Evolutionary conservation across 2,113 vertebrate genomes (phyloP), one percentile per base, ranked within the genome.

Genomic region (Corydoras maculifer): DNA sequence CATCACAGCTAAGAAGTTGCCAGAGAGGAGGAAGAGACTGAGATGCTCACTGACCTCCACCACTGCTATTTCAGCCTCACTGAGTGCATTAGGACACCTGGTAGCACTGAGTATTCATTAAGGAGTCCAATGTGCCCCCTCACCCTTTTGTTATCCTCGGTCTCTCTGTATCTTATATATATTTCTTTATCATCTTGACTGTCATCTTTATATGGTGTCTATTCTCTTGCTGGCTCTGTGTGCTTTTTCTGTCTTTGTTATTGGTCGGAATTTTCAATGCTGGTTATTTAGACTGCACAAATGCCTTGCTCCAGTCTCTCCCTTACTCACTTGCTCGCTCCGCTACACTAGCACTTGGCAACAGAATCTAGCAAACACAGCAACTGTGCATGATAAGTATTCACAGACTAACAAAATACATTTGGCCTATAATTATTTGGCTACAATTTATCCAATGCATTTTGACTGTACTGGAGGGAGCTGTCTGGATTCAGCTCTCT

Each of bases 61-160:
- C 35, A 25, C 70, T 75, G 81, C 80, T 80, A 79, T 69, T 60
- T 75, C 70, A 55, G 79, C 77, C 80, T 78, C 77, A 84, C 32
- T 65, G 50, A 15, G 61, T 73, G 43, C 57, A 62, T 76, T 75
- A 67, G 6, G 10, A 64, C 12, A 65, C 55, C 77, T 67, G 62
- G 59, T 60, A 68, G 25, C 59, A 13, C 31, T 15, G n/a, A 9
- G 15, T 32, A 54, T 13, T 57, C 35, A 64, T 55, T 68, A 62
- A 68, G 59, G 58, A 29, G 49, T 11, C 66, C n/a, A 62, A 25
- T 30, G 31, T 10, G 32, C 25, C 58, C 43, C n/a, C 50, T 66
- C 13, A 25, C 50, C 62, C 13, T 65, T n/a, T 51, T 61, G 6
- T 3, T 55, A 7, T 61, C 29, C 29, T 32, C 55, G 65, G 11